Conservation (phyloP, 92 coral and sea anemone species). For the Siderastrea radians region DNA sequence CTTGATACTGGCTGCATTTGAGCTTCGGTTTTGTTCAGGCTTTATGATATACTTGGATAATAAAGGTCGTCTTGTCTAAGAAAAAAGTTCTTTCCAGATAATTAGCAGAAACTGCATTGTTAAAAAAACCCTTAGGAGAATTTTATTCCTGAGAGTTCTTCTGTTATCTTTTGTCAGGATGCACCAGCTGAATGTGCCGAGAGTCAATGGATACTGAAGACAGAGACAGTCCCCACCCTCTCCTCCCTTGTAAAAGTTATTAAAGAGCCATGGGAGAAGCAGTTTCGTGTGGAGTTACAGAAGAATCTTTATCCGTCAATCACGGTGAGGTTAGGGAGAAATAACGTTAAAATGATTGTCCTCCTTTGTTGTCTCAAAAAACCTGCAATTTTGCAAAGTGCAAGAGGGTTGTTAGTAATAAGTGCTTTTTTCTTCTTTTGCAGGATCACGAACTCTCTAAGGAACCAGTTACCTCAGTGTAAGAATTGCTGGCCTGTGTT, state of each 20-base stretch:
- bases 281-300: slow-evolving; percentile 90
- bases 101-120: too few species aligned
- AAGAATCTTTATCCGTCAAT: slow-evolving; percentile 74
- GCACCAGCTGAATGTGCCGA: slow-evolving; percentile 86
- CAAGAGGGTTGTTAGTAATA: too few species aligned
- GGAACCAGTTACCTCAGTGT: too few species aligned
- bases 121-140: too few species aligned
- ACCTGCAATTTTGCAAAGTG: not conserved
- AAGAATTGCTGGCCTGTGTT: not conserved
- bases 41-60: too few species aligned
- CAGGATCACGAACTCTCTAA: slow-evolving; percentile 31
- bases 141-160: not conserved
- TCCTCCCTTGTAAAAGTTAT: slow-evolving; percentile 81
- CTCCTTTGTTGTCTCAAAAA: too few species aligned
- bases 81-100: too few species aligned
- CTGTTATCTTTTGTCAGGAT: slow-evolving; percentile 54
- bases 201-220: slow-evolving; percentile 81
- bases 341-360: too few species aligned
- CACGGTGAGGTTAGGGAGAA: slow-evolving; percentile 33
- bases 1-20: too few species aligned
- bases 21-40: too few species aligned
- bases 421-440: not conserved
- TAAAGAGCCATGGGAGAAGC: slow-evolving; percentile 89
- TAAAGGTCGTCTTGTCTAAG: too few species aligned
- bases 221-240: slow-evolving; percentile 83